Evolutionary conservation across 2,113 vertebrate species (phyloP).

Genomic region (Limnothrissa miodon): DNA sequence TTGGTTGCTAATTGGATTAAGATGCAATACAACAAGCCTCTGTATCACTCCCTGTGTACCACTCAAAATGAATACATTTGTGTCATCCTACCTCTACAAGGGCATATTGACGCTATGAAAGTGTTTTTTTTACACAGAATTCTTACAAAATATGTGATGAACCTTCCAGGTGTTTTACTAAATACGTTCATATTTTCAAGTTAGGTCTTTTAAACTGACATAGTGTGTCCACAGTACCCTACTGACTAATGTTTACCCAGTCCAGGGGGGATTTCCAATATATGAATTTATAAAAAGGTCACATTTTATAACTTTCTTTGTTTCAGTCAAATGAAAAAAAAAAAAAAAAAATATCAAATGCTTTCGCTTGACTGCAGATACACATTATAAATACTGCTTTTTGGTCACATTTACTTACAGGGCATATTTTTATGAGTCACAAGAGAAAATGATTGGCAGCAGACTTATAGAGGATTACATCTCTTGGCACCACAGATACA

Average conservation of each 20-base stretch:
- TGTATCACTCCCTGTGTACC: no score
- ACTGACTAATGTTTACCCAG: constrained; percentile 12
- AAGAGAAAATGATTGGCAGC: neutral
- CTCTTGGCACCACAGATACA: neutral
- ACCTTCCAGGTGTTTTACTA: neutral
- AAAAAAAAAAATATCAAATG: no score
- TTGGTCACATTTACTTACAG: neutral
- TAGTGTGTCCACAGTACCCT: neutral
- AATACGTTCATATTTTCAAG: neutral
- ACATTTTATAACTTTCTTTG: constrained; percentile 23
- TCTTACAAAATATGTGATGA: neutral
- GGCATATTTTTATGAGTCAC: neutral
- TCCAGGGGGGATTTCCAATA: constrained; percentile 4
- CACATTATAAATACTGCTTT: neutral
- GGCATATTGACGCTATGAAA: no score
- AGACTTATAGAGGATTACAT: constrained; percentile 1
- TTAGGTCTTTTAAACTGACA: neutral
- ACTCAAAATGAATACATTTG: no score
- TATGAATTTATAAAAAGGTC: constrained; percentile 39
- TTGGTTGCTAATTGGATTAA: no score
- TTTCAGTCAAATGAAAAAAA: constrained; percentile 29
- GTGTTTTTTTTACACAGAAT: no score
- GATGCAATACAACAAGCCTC: no score
- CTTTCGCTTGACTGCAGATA: neutral
- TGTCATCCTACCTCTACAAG: no score